Conservation (phyloP, 2,113 vertebrate species). For the Megaceryle torquata region DNA sequence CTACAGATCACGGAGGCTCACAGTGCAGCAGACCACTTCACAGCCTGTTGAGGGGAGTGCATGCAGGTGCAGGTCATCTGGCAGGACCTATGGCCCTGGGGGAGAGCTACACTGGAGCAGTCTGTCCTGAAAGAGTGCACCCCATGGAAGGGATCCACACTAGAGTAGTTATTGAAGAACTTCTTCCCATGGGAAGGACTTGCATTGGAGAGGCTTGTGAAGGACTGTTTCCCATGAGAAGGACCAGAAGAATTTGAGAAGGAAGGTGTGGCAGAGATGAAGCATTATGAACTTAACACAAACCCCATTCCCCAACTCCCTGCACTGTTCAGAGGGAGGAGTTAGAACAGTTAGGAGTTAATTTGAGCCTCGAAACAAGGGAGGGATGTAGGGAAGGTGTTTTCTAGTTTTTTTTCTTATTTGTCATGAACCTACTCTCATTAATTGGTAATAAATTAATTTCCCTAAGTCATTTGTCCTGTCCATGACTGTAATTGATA, state of each 20-base stretch:
- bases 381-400: not conserved
- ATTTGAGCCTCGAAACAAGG: not conserved
- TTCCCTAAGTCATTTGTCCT: not conserved
- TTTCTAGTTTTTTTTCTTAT: not conserved
- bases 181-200: not conserved
- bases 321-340: not conserved
- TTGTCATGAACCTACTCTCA: not conserved
- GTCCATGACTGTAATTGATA: not conserved
- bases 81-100: not conserved
- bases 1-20: not conserved
- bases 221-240: not conserved
- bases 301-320: not conserved
- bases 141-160: accelerated
- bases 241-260: not conserved
- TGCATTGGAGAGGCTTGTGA: not conserved
- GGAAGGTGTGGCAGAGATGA: not conserved
- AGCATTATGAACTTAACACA: accelerated
- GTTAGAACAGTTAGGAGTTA: not conserved
- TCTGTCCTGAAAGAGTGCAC: not conserved
- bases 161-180: not conserved
- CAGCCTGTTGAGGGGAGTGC: not conserved
- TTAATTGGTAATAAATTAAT: not conserved
- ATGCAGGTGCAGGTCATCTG: not conserved
- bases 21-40: not conserved
- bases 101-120: not conserved